These are phyloP conservation scores for Drosophila macrothrix DNA, from an alignment of 2,888 invertebrate species.

Conservation along the genomic window DNA sequence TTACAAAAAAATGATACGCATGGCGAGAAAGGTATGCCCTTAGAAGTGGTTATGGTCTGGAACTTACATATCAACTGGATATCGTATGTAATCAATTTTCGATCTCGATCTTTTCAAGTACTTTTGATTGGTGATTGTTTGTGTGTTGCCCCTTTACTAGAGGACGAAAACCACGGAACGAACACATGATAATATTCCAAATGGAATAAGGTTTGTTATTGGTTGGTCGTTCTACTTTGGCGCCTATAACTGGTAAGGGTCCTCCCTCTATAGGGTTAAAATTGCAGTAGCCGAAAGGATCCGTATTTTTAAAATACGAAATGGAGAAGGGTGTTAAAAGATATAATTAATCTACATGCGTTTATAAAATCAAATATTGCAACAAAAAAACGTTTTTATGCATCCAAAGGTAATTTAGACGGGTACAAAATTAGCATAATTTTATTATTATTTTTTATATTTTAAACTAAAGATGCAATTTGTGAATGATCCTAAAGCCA, in stretches of 20 bases:
- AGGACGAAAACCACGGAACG: constrained; percentile 41
- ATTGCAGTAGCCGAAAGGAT: constrained; percentile 6
- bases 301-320: neutral
- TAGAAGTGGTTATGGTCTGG: constrained; percentile 20
- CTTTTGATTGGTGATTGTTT: constrained; percentile 59
- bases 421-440: neutral
- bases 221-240: constrained; percentile 47
- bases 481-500: neutral
- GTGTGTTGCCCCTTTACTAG: constrained; percentile 35
- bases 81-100: constrained; percentile 67
- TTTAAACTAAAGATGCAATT: neutral
- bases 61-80: constrained; percentile 26
- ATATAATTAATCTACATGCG: neutral
- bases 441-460: neutral
- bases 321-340: neutral
- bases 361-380: neutral
- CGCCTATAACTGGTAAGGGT: constrained; percentile 52
- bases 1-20: constrained; percentile 14
- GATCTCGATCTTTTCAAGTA: constrained; percentile 75
- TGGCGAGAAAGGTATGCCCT: constrained; percentile 29
- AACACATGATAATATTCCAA: constrained; percentile 25
- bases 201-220: constrained; percentile 62
- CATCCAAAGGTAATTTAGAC: constrained; percentile 3
- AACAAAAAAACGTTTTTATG: neutral
- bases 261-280: constrained; percentile 8